Evolutionary conservation across 1,140 invertebrate genomes (phyloP).

Genomic region (Philopotamus ludificatus): DNA sequence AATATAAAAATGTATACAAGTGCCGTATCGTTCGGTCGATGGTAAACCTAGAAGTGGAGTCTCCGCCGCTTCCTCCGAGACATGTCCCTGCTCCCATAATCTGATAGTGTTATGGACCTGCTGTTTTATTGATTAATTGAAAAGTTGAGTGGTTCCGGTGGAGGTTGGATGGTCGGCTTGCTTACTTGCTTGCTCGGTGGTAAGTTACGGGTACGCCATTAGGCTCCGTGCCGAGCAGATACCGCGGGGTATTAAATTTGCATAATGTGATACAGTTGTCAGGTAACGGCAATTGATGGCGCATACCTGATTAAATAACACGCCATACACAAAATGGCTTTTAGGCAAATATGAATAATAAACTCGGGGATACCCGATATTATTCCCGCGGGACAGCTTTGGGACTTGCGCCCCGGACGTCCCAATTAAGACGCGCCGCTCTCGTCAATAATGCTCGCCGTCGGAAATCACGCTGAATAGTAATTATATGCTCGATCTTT

Average conservation of each 20-base stretch:
- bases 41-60: no score
- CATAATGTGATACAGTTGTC: slow-evolving; percentile 28
- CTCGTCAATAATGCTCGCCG: no score
- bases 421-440: slow-evolving; percentile 1
- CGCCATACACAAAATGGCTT: slow-evolving; percentile 25
- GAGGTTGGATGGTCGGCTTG: no score
- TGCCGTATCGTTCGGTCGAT: no score
- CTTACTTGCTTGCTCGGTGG: no score
- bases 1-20: no score
- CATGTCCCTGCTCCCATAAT: no score
- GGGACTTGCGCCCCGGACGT: not conserved
- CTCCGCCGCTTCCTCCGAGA: no score
- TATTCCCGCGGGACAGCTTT: not conserved
- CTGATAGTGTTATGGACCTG: no score
- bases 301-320: slow-evolving; percentile 25
- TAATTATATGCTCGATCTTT: no score
- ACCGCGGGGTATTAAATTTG: slow-evolving; percentile 22
- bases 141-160: not conserved
- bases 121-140: not conserved
- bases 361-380: slow-evolving; percentile 4
- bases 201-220: not conserved
- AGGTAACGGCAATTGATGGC: slow-evolving; percentile 24
- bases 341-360: slow-evolving; percentile 14
- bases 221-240: not conserved
- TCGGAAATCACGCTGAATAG: no score